These are phyloP conservation scores for Chalcosyrphus nemorum DNA, from an alignment of 2,888 invertebrate species.

Conservation along the genomic window DNA sequence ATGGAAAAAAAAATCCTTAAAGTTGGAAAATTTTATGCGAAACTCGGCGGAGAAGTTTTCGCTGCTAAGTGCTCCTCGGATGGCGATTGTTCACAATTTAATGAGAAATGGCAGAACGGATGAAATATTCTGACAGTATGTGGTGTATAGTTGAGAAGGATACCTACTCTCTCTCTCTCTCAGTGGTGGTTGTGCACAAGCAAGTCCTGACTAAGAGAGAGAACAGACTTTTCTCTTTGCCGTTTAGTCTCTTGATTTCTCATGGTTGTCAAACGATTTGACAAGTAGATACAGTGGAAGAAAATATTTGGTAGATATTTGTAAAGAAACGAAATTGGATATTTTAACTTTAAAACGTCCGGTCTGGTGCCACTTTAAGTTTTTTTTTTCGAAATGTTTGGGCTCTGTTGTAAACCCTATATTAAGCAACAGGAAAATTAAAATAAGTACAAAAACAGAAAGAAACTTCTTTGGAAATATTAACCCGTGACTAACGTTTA, in stretches of 20 bases:
- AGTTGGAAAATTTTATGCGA: conserved; percentile 26
- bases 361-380: no score
- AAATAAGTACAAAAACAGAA: no score
- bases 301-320: no score
- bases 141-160: conserved; percentile 31
- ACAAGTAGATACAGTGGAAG: conserved; percentile 15
- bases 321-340: no score
- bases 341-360: no score
- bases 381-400: no score
- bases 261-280: not conserved
- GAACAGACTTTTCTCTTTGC: conserved; percentile 36
- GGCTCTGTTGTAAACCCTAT: no score
- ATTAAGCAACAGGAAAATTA: no score
- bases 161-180: conserved; percentile 8
- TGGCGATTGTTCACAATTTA: conserved; percentile 56
- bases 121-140: conserved; percentile 26
- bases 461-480: no score
- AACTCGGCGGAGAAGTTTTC: conserved; percentile 15
- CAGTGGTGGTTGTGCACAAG: not conserved
- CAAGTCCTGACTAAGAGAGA: not conserved
- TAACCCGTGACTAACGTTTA: no score
- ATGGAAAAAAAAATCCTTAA: conserved; percentile 4
- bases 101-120: conserved; percentile 32
- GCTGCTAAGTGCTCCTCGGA: conserved; percentile 30
- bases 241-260: not conserved